Evolutionary conservation across 2,888 invertebrate genomes (phyloP).

Genomic region (Dynastes hyllus): DNA sequence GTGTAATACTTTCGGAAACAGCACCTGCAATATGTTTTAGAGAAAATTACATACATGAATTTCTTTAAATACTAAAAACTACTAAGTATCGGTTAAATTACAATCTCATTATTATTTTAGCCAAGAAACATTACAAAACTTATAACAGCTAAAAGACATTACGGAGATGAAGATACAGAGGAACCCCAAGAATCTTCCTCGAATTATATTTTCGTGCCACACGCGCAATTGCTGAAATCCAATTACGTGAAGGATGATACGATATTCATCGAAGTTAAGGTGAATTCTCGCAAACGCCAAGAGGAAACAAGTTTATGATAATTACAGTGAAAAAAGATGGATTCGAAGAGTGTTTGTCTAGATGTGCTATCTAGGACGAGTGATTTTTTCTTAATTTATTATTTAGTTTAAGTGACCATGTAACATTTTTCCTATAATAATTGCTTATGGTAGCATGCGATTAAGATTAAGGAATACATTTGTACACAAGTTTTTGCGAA

Average conservation of each 20-base stretch:
- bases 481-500: too few species aligned
- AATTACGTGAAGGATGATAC: constrained; percentile 76
- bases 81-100: not conserved
- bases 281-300: constrained; percentile 59
- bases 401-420: constrained; percentile 7
- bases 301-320: constrained; percentile 57
- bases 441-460: too few species aligned
- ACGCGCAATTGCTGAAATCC: constrained; percentile 76
- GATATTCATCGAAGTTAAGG: constrained; percentile 76
- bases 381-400: constrained; percentile 8
- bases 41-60: too few species aligned
- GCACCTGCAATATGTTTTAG: too few species aligned
- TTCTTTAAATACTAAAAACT: too few species aligned
- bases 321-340: too few species aligned
- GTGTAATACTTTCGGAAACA: too few species aligned
- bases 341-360: too few species aligned
- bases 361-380: not conserved
- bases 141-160: constrained; percentile 74
- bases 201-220: constrained; percentile 80
- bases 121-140: constrained; percentile 79
- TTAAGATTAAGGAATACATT: too few species aligned
- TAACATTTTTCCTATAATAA: not conserved
- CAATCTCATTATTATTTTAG: constrained; percentile 64
- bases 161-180: constrained; percentile 69
- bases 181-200: constrained; percentile 71